A percentile compares a stretch with the other conserved stretches of the same genome.
These are phyloP conservation scores for Agrotis clavis DNA, from an alignment of 2,888 invertebrate species.

Conservation along the genomic window DNA sequence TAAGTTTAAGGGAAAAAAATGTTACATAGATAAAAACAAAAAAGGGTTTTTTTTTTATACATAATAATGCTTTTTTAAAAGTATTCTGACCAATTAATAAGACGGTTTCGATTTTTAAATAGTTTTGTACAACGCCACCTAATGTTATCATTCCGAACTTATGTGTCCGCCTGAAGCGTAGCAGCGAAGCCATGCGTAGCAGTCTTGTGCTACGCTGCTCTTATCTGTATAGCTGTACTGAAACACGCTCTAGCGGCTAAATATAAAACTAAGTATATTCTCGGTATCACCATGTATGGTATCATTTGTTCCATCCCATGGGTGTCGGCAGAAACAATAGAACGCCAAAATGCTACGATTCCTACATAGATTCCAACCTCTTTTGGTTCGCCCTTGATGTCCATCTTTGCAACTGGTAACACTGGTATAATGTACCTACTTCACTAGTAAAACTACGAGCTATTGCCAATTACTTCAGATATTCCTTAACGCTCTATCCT, in stretches of 20 bases:
- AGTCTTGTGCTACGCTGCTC: not conserved
- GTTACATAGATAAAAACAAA: no score
- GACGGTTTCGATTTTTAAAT: not conserved
- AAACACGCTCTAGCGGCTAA: constrained; percentile 32
- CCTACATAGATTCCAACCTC: not conserved
- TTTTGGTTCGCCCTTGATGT: not conserved
- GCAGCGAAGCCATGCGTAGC: not conserved
- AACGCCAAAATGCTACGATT: not conserved
- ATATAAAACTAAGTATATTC: not conserved
- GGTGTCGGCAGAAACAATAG: constrained; percentile 3
- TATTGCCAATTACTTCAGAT: no score
- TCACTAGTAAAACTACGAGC: not conserved
- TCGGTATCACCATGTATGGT: not conserved
- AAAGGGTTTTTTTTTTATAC: no score
- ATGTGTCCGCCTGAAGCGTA: not conserved
- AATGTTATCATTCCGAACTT: constrained; percentile 6
- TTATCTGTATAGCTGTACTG: not conserved
- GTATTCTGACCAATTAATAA: no score
- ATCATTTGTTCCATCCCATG: not conserved
- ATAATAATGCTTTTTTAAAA: no score
- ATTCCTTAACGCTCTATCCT: no score
- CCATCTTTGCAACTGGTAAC: not conserved
- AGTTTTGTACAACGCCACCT: constrained; percentile 29
- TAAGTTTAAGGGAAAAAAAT: no score
- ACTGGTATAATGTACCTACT: no score